phyloP scores from a whole-genome alignment of 2,113 vertebrate species.

The zebrafish (Danio rerio) region GRCz12tu NC_133197.1:32936001-32936500 shows the following conservation, averaged over 20 bases:
- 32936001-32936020: conserved; percentile 78
- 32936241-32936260: conserved; percentile 80
- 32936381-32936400: conserved; percentile 79
- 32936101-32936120: conserved; percentile 84
- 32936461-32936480: conserved; percentile 91
- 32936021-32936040: conserved; percentile 84
- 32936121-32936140: conserved; percentile 81
- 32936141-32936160: conserved; percentile 83
- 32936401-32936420: conserved; percentile 80
- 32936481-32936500: conserved; percentile 83
- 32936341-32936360: conserved; percentile 82
- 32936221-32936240: conserved; percentile 85
- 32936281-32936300: conserved; percentile 90
- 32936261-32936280: conserved; percentile 86
- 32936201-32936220: conserved; percentile 93
- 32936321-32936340: conserved; percentile 93
- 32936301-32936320: conserved; percentile 94
- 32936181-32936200: conserved; percentile 87
- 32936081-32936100: conserved; percentile 94
- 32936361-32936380: conserved; percentile 82
- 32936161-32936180: conserved; percentile 83
- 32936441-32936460: conserved; percentile 88
- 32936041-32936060: conserved; percentile 82
- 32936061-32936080: conserved; percentile 84
- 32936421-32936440: conserved; percentile 85